A percentile compares a stretch with the other conserved stretches of the same genome.
phyloP scores from a whole-genome alignment of 2,888 invertebrate species.

The Hedychridium roseum region DNA sequence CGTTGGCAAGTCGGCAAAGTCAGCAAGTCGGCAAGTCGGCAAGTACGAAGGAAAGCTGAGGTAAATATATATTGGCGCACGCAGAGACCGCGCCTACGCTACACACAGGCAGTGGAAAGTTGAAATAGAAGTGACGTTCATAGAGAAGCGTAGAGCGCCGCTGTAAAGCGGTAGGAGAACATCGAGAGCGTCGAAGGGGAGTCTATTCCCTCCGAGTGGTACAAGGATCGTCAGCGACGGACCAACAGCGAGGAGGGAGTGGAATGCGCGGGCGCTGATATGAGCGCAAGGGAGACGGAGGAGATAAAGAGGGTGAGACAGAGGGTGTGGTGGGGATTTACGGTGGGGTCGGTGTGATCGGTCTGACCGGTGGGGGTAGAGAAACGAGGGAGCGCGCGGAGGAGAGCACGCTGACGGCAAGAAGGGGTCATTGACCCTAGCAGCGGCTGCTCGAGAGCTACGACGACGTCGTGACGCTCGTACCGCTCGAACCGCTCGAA shows the following conservation, averaged over 20 bases:
- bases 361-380: background rate
- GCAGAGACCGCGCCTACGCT: no score
- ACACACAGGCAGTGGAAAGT: no score
- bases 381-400: constrained; percentile 27
- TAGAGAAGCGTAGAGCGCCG: no score
- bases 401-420: constrained; percentile 58
- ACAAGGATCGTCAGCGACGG: background rate
- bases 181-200: constrained; percentile 22
- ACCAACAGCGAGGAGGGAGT: no score
- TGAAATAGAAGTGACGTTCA: no score
- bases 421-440: constrained; percentile 63
- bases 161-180: no score
- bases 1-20: no score
- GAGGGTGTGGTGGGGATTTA: constrained; percentile 5
- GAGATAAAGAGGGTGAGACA: no score
- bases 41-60: no score
- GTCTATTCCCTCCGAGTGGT: constrained; percentile 7
- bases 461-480: no score
- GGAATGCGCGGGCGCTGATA: constrained; percentile 1
- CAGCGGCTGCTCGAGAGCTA: constrained; percentile 62
- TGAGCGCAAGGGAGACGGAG: background rate
- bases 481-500: constrained; percentile 40
- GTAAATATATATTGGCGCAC: no score
- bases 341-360: constrained; percentile 3
- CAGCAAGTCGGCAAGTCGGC: no score